Percentiles rank a stretch among this genome's conserved stretches.
phyloP scores from a whole-genome alignment of 2,113 vertebrate species.

The Microtus montanus region DNA sequence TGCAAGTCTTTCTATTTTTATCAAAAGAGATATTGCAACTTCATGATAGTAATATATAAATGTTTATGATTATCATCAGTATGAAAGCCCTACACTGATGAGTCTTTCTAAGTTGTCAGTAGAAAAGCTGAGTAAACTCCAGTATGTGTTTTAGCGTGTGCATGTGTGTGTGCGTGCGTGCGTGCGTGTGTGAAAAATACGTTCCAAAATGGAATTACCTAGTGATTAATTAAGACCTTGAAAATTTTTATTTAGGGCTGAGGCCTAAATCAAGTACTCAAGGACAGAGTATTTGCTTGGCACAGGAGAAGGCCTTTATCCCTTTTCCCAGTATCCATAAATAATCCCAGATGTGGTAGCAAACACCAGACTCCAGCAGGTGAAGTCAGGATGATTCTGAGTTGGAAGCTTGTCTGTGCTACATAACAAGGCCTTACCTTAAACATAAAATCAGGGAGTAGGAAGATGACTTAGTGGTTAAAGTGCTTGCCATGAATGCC shows the following conservation, averaged over 20 bases:
- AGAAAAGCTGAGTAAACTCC: constrained; percentile 18
- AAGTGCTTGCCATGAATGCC: not conserved
- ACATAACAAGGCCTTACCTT: not conserved
- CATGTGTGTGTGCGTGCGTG: not conserved
- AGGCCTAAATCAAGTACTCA: not conserved
- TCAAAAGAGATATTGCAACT: not conserved
- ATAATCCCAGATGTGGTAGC: not conserved
- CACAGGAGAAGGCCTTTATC: not conserved
- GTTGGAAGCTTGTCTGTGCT: not conserved
- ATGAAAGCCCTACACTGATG: constrained; percentile 5
- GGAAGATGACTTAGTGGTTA: not conserved
- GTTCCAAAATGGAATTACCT: constrained; percentile 7
- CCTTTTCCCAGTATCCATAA: not conserved
- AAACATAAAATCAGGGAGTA: not conserved
- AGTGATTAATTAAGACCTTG: not conserved
- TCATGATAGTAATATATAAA: constrained; percentile 32
- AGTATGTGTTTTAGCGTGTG: not conserved
- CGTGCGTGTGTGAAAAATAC: constrained; percentile 33
- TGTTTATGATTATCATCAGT: not conserved
- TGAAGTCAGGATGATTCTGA: not conserved
- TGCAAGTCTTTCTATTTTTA: constrained; percentile 26
- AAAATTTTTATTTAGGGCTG: not conserved
- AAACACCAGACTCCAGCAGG: no score
- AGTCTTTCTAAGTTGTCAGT: constrained; percentile 22
- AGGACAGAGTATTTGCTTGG: not conserved